Evolutionary conservation across 2,113 vertebrate species (phyloP), one percentile per base, ranked within the genome.

Genomic region (Phodopus roborovskii): DNA sequence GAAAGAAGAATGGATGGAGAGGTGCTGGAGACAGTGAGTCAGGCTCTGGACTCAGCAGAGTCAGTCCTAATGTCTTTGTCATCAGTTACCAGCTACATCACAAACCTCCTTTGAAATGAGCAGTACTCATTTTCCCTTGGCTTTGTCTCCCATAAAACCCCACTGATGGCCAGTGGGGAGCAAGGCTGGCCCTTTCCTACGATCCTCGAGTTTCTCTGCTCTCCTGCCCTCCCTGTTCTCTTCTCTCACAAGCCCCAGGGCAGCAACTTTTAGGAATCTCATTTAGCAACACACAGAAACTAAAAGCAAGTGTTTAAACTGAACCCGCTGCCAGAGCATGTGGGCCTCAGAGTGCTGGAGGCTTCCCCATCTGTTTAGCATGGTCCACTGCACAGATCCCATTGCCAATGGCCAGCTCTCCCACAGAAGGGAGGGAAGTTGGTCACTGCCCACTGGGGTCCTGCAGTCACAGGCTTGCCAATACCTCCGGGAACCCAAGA

Each of bases 231-330:
- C 33, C 6, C 30, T 4, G 10, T 42, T n/a, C 70, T 77, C 78
- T 70, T 85, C 68, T 83, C 56, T 73, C 36, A 4, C 45, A 66
- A 92, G 50, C 39, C n/a, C 62, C 10, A 1, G 53, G 78, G 60
- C 68, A 66, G 58, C 8, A 2, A 48, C 22, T 42, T 95, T 45
- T 84, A 73, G 28, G 74, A 60, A 1, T 96, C 58, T 33, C 5
- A 24, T 26, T 92, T 9, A 92, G 92, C 82, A 95, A 70, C 64
- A 87, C 56, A 36, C 3, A n/a, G 56, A 91, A 96, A 93, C 83
- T 20, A 74, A 12, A 30, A 24, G 28, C 19, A 0, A 28, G 3
- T 73, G 9, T 1, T 20, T n/a, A 62, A 70, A 39, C n/a, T 6
- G 60, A 90, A 36, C 39, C 62, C 20, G 20, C 15, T 79, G 3